Percentiles rank a stretch among this genome's conserved stretches.
Evolutionary conservation across 2,888 invertebrate species (phyloP).

Genomic region (Xanthia togata): DNA sequence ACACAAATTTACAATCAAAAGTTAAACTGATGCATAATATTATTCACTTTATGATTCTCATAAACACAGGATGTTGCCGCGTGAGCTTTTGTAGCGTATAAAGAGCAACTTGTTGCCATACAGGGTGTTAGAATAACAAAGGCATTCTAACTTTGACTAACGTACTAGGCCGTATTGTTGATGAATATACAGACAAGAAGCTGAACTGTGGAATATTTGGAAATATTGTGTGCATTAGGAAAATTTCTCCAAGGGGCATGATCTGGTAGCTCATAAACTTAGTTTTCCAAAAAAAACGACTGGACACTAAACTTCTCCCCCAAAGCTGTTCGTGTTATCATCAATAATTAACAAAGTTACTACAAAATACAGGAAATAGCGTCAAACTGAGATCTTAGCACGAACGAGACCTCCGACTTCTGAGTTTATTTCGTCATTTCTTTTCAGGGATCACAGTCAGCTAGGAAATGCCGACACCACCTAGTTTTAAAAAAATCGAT

Average conservation of each 20-base stretch:
- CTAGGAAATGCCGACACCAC: too few relatives aligned
- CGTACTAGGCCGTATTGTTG: slow-evolving; percentile 13
- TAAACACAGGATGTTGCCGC: slow-evolving; percentile 8
- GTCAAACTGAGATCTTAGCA: too few relatives aligned
- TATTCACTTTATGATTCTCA: slow-evolving; percentile 15
- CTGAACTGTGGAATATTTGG: neutral
- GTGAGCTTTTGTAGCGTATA: slow-evolving; percentile 18
- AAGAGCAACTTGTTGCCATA: slow-evolving; percentile 22
- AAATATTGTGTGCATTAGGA: neutral
- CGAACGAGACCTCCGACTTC: too few relatives aligned
- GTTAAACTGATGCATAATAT: slow-evolving; percentile 20
- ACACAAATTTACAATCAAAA: neutral
- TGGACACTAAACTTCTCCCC: too few relatives aligned
- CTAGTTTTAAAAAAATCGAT: too few relatives aligned
- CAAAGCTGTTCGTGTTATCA: neutral
- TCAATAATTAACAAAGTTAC: neutral
- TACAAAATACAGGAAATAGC: neutral
- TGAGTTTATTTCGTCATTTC: too few relatives aligned
- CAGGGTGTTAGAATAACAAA: slow-evolving; percentile 31
- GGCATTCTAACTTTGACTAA: slow-evolving; percentile 44
- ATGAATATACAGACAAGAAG: slow-evolving; percentile 37
- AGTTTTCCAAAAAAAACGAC: neutral
- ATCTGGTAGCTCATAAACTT: neutral
- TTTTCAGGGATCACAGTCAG: too few relatives aligned
- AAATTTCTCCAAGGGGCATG: neutral